Evolutionary conservation across 2,113 vertebrate genomes (phyloP).

Genomic region (Lucifuga dentata): DNA sequence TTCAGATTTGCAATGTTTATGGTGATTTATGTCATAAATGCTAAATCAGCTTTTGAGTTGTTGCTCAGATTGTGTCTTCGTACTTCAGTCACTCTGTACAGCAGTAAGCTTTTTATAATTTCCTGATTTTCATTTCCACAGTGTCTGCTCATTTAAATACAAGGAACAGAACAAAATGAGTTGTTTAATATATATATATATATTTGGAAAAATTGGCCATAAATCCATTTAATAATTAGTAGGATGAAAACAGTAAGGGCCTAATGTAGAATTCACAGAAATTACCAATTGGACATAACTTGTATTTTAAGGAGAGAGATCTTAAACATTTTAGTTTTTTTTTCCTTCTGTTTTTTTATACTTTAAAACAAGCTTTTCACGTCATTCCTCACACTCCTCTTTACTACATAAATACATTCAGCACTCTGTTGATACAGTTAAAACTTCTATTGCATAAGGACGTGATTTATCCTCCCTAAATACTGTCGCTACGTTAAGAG

Average conservation of each 20-base stretch:
- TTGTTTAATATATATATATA: too few relatives aligned
- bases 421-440: constrained; percentile 61
- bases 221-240: constrained; percentile 24
- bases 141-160: background rate
- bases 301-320: constrained; percentile 6
- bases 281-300: background rate
- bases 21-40: too few relatives aligned
- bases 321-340: background rate
- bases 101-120: constrained; percentile 39
- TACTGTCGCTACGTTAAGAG: constrained; percentile 69
- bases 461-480: constrained; percentile 60
- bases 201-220: constrained; percentile 52
- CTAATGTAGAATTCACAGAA: constrained; percentile 56
- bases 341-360: background rate
- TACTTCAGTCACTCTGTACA: constrained; percentile 12
- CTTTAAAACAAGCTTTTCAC: constrained; percentile 40
- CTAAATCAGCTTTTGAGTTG: background rate
- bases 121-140: constrained; percentile 19
- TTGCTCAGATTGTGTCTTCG: background rate
- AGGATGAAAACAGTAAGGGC: constrained; percentile 49
- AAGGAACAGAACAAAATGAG: too few relatives aligned
- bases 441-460: constrained; percentile 68
- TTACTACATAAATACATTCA: constrained; percentile 75
- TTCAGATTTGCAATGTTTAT: too few relatives aligned
- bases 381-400: constrained; percentile 38